Percentiles rank a stretch among this genome's conserved stretches.
Evolutionary conservation across 1,140 invertebrate species (phyloP).

Genomic region (Homarus americanus): DNA sequence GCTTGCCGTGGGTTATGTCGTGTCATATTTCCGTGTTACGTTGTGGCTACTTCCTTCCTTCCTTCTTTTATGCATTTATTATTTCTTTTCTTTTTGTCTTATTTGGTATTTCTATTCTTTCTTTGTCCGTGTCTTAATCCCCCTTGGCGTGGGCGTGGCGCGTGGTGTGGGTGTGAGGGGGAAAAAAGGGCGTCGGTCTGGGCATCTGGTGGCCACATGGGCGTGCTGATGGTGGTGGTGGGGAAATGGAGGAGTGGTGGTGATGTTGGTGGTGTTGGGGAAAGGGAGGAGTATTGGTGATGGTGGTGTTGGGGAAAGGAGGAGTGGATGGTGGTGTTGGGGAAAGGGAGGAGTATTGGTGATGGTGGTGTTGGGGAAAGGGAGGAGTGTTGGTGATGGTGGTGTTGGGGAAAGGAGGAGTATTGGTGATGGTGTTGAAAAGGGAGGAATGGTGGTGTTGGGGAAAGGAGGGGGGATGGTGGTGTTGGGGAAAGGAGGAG

Average conservation of each 20-base stretch:
- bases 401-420: too few relatives aligned
- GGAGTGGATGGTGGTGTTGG: too few relatives aligned
- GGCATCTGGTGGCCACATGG: slow-evolving; percentile 55
- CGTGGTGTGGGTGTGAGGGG: background rate
- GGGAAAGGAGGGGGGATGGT: too few relatives aligned
- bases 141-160: slow-evolving; percentile 33
- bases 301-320: too few relatives aligned
- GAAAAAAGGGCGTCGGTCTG: slow-evolving; percentile 31
- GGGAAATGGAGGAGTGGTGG: too few relatives aligned
- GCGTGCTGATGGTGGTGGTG: background rate
- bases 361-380: too few relatives aligned
- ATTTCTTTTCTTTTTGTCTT: background rate
- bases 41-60: background rate
- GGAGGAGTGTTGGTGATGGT: too few relatives aligned
- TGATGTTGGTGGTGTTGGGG: background rate
- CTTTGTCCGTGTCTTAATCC: background rate
- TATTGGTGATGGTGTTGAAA: too few relatives aligned
- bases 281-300: too few relatives aligned
- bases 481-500: too few relatives aligned
- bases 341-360: too few relatives aligned
- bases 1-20: background rate
- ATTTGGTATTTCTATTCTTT: slow-evolving; percentile 29
- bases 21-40: background rate
- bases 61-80: background rate
- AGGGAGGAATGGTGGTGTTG: too few relatives aligned